These are phyloP conservation scores for Marcusenius ussheri DNA, from an alignment of 2,113 vertebrate species.

Conservation along the genomic window DNA sequence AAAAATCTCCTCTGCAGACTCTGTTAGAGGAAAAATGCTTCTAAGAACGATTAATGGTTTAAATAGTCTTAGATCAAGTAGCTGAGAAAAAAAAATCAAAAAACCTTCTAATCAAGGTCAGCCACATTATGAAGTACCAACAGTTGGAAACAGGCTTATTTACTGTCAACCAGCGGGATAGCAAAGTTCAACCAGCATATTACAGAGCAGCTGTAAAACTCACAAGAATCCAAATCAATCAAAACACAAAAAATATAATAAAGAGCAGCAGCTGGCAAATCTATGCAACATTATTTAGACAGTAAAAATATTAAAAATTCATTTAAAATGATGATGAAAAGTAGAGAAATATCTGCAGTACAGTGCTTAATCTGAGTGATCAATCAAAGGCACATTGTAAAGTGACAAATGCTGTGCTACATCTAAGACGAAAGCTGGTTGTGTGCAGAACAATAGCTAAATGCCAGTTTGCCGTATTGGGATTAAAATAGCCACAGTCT, in stretches of 20 bases:
- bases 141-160: not conserved
- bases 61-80: not conserved
- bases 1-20: not conserved
- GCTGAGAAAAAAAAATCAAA: not conserved
- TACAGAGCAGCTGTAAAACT: not conserved
- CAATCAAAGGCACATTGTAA: not conserved
- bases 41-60: not conserved
- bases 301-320: not conserved
- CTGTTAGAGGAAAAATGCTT: not conserved
- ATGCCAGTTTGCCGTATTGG: not conserved
- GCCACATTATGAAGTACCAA: not conserved
- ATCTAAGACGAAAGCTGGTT: not conserved
- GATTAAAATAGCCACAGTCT: not conserved
- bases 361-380: not conserved
- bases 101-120: not conserved
- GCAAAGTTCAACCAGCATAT: not conserved
- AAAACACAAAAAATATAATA: not conserved
- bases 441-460: not conserved
- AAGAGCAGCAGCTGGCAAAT: not conserved
- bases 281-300: not conserved
- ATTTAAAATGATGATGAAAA: not conserved
- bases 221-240: not conserved
- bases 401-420: not conserved
- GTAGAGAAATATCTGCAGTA: not conserved
- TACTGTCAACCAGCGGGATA: not conserved